Percentiles rank a stretch among this genome's conserved stretches.
Conservation (phyloP, 2,113 vertebrate genomes). For the Ciconia stormi region DNA sequence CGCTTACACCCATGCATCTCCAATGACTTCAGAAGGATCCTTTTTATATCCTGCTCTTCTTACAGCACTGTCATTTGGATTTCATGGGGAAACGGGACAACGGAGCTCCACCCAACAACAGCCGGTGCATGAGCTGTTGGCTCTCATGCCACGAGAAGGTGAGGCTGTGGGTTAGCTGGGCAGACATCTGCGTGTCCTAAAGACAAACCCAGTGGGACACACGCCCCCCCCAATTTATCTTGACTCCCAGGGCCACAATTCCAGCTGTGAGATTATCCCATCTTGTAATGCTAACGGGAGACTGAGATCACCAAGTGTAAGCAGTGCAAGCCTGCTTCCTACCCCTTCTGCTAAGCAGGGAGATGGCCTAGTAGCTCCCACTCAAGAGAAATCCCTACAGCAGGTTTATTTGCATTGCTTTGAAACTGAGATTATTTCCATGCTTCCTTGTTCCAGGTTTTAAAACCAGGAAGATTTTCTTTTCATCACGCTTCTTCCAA, state of each 20-base stretch:
- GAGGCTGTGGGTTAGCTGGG: background rate
- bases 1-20: background rate
- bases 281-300: background rate
- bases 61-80: background rate
- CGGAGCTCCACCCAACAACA: background rate
- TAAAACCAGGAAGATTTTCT: background rate
- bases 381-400: background rate
- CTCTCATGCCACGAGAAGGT: background rate
- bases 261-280: background rate
- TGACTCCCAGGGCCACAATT: background rate
- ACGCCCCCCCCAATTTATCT: background rate
- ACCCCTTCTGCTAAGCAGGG: background rate
- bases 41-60: background rate
- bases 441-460: background rate
- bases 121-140: accelerated
- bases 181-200: background rate
- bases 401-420: conserved; percentile 53
- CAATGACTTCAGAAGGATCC: background rate
- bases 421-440: background rate
- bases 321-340: background rate
- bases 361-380: background rate
- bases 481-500: background rate
- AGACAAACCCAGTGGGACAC: background rate
- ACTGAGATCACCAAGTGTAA: background rate
- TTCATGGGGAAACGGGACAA: background rate